These are phyloP conservation scores for Lumbricus terrestris DNA, from an alignment of 2,888 invertebrate genomes.

Conservation along the genomic window DNA sequence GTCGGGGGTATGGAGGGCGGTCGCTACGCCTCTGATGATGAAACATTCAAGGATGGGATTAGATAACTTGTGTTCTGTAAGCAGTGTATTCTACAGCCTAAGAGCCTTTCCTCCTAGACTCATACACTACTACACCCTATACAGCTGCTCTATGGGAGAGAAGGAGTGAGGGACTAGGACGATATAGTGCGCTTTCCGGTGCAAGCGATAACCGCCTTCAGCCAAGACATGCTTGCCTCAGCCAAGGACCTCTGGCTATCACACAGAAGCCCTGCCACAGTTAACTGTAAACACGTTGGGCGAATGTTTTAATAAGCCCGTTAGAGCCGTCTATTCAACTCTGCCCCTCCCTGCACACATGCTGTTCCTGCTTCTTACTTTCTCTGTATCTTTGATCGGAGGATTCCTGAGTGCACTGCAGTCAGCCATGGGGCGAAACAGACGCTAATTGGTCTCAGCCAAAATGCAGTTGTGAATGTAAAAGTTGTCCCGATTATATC, in stretches of 20 bases:
- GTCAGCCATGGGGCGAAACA: neutral
- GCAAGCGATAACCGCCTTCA: neutral
- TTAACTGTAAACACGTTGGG: neutral
- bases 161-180: neutral
- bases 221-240: no score
- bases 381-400: neutral
- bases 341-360: neutral
- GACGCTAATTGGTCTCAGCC: neutral
- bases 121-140: no score
- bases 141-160: neutral
- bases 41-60: neutral
- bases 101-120: neutral
- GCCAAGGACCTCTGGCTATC: no score
- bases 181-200: neutral
- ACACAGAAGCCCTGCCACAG: no score
- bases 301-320: neutral
- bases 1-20: no score
- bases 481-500: conserved; percentile 3
- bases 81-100: neutral
- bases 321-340: neutral
- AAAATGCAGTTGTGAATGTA: neutral
- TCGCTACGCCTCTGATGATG: no score
- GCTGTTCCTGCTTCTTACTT: neutral
- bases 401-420: neutral
- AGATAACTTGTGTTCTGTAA: neutral